phyloP scores from a whole-genome alignment of 1,140 invertebrate genomes.

The Micrasema minimum region DNA sequence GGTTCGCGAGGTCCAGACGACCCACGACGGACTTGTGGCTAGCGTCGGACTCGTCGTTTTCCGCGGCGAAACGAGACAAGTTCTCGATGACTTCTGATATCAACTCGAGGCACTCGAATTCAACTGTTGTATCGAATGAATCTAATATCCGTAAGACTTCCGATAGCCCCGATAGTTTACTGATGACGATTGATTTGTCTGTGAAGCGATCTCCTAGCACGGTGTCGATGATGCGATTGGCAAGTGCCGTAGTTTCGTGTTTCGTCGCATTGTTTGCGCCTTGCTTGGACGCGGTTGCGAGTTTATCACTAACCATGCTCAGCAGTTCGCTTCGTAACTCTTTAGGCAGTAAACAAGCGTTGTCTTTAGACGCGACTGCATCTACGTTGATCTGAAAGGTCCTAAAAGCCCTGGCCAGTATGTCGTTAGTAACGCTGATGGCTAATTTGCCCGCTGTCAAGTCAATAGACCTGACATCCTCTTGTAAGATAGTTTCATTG shows the following conservation, averaged over 20 bases:
- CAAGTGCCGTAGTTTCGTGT: no score
- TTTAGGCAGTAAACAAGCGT: not conserved
- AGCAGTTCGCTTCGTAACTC: not conserved
- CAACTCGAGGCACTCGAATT: slow-evolving; percentile 37
- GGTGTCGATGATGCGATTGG: not conserved
- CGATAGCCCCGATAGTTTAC: not conserved
- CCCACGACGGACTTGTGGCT: no score
- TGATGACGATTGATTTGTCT: not conserved
- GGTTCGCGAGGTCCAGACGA: no score
- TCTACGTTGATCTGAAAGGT: slow-evolving; percentile 10
- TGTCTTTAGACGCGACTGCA: not conserved
- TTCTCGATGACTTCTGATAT: slow-evolving; percentile 29
- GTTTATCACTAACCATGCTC: slow-evolving; percentile 3
- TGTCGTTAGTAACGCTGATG: slow-evolving; percentile 15
- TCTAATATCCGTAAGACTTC: slow-evolving; percentile 19
- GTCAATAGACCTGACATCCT: no score
- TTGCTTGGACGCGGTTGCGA: not conserved
- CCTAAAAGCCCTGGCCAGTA: not conserved
- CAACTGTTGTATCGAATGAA: slow-evolving; percentile 26
- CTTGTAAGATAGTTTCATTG: no score
- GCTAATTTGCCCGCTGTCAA: not conserved
- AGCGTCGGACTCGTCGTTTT: no score
- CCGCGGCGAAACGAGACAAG: slow-evolving; percentile 8
- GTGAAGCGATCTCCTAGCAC: slow-evolving; percentile 1
- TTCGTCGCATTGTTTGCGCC: not conserved